Base-by-base conservation (phyloP, 2,888 invertebrate genomes). In the Pseudococcus longispinus region DNA sequence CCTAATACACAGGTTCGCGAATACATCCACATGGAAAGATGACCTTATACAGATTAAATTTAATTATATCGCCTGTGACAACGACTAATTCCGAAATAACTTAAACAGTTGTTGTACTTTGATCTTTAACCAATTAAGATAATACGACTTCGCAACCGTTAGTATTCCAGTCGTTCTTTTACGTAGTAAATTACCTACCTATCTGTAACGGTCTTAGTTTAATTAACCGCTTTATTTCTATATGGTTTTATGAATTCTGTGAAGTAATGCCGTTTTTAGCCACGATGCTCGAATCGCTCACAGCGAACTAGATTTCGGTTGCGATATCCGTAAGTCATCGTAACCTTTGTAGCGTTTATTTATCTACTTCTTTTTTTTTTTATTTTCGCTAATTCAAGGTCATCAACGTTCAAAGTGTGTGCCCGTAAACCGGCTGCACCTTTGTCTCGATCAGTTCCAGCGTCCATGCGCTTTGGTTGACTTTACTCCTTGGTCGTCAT, bases 101-200 rank as follows among this genome's bases (percentile, higher is more conserved):
- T 65, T 26, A 70, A 85, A 70, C 85, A 85, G 65, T 65, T 37
- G 60, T 80, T 85, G 37, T 37, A 32, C 85, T 85, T 85, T 85
- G 85, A 85, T 85, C 85, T 85, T 85, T 15, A 42, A 65, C 85
- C 85, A 85, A 85, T 85, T 85, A 85, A 85, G 85, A 85, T 85
- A 74, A 85, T 85, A 70, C 9, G 70, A 85, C 85, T 85, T 85
- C 44, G 70, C 29, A 44, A 70, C 85, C 18, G 85, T 85, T 85
- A 85, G 85, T 85, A 85, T 85, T 85, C 85, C 44, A 85, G 65
- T 85, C 85, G 44, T 74, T 44, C 70, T 44, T 74, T 65, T 42
- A 55, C 55, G 32, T 32, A 51, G 84, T 84, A 84, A 84, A 84
- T 84, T 84, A 83, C 60, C 42, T 84, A 83, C 20, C 77, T 80